Base-by-base conservation (phyloP, 2,888 invertebrate genomes). In the Pyrrhosoma nymphula region DNA sequence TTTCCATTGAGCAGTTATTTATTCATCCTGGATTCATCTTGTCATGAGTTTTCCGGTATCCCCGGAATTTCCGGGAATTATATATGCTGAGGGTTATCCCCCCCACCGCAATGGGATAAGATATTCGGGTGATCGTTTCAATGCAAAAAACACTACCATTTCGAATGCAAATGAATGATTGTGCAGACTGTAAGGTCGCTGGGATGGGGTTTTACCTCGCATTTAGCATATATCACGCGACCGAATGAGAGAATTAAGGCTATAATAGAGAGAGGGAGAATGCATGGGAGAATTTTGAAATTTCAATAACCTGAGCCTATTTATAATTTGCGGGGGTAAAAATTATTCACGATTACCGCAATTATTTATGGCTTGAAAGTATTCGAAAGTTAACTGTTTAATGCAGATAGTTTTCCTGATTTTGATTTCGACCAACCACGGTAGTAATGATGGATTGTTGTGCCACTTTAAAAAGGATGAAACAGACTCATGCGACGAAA, bases 41-140 rank as follows among this genome's bases (percentile, higher is more conserved):
- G 35, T 82, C 82, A 35, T 35, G 82, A 30, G 35, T 82, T 35
- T 82, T 82, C 82, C 82, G 82, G 82, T 35, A 82, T 82, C 82
- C 82, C 35, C 12, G 82, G 82, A 12, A 82, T 82, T 82, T 82
- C 82, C 82, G 82, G 82, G 35, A 82, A 82, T 82, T 35, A 82
- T 26, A 35, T 35, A 30, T 35, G 35, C 82, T 4, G 35, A 30
- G 30, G 82, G 35, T 3, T 16, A 18, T 69, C 35, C 82, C 14
- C 82, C 82, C 82, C 35, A 16, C 82, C 69, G 2, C 69, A 69
- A 69, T 69, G 69, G 26, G 26, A 16, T 35, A 35, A 14, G 35
- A 30, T 35, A 35, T 82, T 35, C 82, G 82, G 30, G 18, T 30
- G 35, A 82, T 82, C 82, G 82, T 82, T 82, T 35, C 82, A 35